Evolutionary conservation across 2,888 invertebrate species (phyloP), one percentile per base, ranked within the genome.

Genomic region (Microplitis deprimator): DNA sequence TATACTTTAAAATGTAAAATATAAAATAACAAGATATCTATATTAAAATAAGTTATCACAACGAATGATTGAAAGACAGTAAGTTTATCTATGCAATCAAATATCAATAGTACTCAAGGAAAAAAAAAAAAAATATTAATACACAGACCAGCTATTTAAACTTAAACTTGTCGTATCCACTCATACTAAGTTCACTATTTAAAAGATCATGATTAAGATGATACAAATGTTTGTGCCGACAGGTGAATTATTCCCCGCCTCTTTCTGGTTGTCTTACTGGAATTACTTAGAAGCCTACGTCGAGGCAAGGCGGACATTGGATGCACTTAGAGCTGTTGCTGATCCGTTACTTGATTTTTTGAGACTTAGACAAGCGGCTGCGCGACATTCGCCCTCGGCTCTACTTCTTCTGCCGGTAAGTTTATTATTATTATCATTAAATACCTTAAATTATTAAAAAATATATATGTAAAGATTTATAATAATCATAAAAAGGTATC

Each of bases 381-480:
- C 94, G 77, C 92, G 92, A 85, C 91, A 93, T 88, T 92, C 92
- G 77, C 92, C 94, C 73, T 91, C 92, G 69, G 92, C 93, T 80
- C 92, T 94, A 82, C 92, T 94, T 81, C 92, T 93, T 87, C 89
- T 94, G 89, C 94, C 94, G 93, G 94, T 94, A 88, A 93, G 94
- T 93, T 78, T 29, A 4, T 29, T 20, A 20, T 20, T 20, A 20
- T 20, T 20, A 20, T 20, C 20, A 20, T 20, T 20, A 20, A 20
- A 20, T 20, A 20, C 20, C 1, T 20, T 1, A 20, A 20, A 20
- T 20, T 20, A 65, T 40, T 59, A 61, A 16, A 67, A 50, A 68
- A 50, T 50, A 50, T 17, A 41, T 17, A 17, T 41, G 17, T 17
- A 50, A 16, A 40, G 17, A 41, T 16, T 50, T 68, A 29, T 69